A percentile compares a stretch with the other conserved stretches of the same genome.
Conservation (phyloP, 2,888 invertebrate species). For the Alviniconcha strummeri region DNA sequence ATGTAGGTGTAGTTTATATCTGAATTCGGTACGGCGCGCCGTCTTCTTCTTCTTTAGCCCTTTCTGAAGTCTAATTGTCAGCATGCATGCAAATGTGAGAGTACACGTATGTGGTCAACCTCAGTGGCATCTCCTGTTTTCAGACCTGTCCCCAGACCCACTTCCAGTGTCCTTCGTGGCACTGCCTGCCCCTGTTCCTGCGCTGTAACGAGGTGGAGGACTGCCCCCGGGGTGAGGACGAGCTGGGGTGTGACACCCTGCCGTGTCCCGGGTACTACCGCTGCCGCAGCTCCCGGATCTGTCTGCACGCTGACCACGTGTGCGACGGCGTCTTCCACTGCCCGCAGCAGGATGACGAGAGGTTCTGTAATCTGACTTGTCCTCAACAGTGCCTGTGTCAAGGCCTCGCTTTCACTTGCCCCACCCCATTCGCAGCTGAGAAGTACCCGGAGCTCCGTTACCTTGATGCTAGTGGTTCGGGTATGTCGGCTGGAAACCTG, state of each 20-base stretch:
- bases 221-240: background rate
- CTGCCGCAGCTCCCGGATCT: background rate
- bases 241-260: background rate
- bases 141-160: background rate
- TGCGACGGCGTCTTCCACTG: constrained; percentile 10
- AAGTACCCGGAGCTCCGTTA: background rate
- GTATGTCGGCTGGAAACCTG: background rate
- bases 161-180: background rate
- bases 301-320: background rate
- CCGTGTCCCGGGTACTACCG: background rate
- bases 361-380: background rate
- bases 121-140: background rate
- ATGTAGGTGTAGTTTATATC: no score
- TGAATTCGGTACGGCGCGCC: no score
- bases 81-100: background rate
- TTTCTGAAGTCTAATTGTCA: background rate
- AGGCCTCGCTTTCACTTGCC: background rate
- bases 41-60: no score
- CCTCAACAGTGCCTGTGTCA: background rate
- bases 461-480: background rate
- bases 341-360: constrained; percentile 8
- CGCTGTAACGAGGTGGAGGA: background rate
- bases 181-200: constrained; percentile 1
- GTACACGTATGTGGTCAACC: background rate
- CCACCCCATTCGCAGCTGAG: background rate